These are phyloP conservation scores for Porites lobata DNA, from an alignment of 92 coral and sea anemone species.

Conservation along the genomic window DNA sequence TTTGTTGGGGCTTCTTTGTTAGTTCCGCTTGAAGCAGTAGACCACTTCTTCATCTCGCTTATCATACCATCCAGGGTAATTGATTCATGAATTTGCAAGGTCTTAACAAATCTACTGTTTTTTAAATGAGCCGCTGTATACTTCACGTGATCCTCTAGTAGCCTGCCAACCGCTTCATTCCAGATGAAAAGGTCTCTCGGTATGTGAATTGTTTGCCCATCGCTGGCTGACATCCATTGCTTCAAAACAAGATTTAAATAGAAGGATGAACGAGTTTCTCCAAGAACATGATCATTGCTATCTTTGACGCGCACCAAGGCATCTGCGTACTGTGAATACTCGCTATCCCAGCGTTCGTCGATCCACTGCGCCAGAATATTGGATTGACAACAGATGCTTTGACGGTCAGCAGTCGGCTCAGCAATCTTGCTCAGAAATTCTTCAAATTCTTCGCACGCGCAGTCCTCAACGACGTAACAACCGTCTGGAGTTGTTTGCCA, in stretches of 20 bases:
- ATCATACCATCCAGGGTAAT: conserved; percentile 73
- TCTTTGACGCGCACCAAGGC: conserved; percentile 48
- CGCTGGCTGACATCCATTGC: conserved; percentile 78
- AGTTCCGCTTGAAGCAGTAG: conserved; percentile 32
- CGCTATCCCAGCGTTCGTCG: conserved; percentile 81
- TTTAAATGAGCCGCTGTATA: conserved; percentile 62
- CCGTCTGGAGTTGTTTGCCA: conserved; percentile 86
- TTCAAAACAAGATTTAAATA: conserved; percentile 61
- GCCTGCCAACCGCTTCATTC: conserved; percentile 30
- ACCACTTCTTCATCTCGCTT: conserved; percentile 73
- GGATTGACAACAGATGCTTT: conserved; percentile 54
- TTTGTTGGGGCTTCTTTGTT: conserved; percentile 21
- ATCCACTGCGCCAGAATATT: conserved; percentile 75
- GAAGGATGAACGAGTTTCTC: conserved; percentile 75
- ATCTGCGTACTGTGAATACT: conserved; percentile 74
- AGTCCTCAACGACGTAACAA: conserved; percentile 78
- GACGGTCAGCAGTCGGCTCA: conserved; percentile 3
- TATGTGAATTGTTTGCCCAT: not conserved
- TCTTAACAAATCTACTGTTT: conserved; percentile 55
- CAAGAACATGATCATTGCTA: conserved; percentile 63
- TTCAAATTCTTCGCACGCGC: conserved; percentile 77
- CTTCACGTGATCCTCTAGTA: conserved; percentile 72
- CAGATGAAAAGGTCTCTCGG: conserved; percentile 66
- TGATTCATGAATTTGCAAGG: conserved; percentile 60
- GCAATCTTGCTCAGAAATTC: conserved; percentile 59